These are phyloP conservation scores for Chrysemys picta DNA, from an alignment of 2,113 vertebrate species.

Conservation along the genomic window DNA sequence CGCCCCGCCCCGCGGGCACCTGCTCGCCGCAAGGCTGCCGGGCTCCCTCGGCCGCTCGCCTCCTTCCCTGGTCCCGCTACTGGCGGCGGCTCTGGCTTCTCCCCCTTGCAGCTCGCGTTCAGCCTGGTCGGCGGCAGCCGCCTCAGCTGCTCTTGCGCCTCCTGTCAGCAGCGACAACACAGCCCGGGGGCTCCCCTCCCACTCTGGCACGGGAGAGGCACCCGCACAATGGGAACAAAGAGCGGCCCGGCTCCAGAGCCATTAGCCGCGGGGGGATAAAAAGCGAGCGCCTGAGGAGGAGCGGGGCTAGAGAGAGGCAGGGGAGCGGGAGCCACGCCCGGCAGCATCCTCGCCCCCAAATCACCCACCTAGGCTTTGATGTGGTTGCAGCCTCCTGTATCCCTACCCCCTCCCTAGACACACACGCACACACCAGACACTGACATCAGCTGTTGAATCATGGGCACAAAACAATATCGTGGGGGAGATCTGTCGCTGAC, in stretches of 20 bases:
- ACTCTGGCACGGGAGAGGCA: constrained; percentile 44
- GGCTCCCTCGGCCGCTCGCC: not conserved
- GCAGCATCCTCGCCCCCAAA: no score
- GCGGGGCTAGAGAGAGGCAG: not conserved
- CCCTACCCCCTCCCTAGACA: not conserved
- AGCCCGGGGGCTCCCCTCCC: constrained; percentile 79
- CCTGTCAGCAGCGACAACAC: constrained; percentile 19
- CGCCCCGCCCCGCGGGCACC: not conserved
- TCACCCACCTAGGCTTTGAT: no score
- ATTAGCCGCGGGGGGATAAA: not conserved
- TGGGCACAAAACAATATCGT: not conserved
- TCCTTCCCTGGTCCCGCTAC: not conserved
- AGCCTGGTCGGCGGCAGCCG: constrained; percentile 77
- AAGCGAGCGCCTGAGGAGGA: not conserved
- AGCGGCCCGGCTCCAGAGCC: constrained; percentile 51
- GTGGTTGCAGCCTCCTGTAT: no score
- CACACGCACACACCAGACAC: no score
- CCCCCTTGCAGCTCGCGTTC: constrained; percentile 78
- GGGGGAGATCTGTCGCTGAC: not conserved
- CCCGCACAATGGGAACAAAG: constrained; percentile 82
- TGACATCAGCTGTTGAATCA: not conserved
- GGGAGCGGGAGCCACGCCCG: not conserved
- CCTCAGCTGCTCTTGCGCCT: constrained; percentile 72
- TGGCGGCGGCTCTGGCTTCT: not conserved
- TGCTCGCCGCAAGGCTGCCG: not conserved